Percentiles rank a stretch among this genome's conserved stretches.
These are phyloP conservation scores for Stramonita haemastoma DNA, from an alignment of 2,888 invertebrate genomes.

Conservation along the genomic window DNA sequence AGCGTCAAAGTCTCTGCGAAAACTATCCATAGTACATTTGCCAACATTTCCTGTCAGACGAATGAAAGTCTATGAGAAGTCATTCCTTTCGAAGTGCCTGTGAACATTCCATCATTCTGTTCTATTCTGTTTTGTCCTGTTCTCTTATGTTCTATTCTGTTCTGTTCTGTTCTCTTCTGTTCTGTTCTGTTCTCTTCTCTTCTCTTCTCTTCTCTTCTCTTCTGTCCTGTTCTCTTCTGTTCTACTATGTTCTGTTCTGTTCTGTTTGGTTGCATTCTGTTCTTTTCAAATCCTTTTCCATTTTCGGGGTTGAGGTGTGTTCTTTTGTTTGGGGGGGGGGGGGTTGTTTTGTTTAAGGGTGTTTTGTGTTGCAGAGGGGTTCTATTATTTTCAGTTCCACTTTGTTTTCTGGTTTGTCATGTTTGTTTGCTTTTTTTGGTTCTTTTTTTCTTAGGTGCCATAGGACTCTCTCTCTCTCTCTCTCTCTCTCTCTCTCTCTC, in stretches of 20 bases:
- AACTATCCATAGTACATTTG: too few species aligned
- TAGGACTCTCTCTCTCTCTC: not conserved
- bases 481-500: not conserved
- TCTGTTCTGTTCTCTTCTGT: too few species aligned
- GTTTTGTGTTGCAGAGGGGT: not conserved
- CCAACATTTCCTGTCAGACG: too few species aligned
- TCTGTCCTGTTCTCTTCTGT: too few species aligned
- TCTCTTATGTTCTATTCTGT: too few species aligned
- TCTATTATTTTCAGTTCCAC: not conserved
- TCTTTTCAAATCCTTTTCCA: not conserved
- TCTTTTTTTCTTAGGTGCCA: not conserved
- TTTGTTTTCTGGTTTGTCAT: not conserved
- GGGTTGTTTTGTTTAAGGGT: not conserved
- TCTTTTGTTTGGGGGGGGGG: not conserved
- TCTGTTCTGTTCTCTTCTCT: too few species aligned
- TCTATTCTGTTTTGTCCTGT: too few species aligned
- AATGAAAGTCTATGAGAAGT: too few species aligned
- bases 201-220: too few species aligned
- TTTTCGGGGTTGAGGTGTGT: not conserved
- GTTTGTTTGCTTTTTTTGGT: not conserved
- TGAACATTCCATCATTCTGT: not conserved
- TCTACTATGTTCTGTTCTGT: too few species aligned
- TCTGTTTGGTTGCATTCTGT: too few species aligned
- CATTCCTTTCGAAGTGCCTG: not conserved
- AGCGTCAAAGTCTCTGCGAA: too few species aligned